These are phyloP conservation scores for Hylaea fasciaria DNA, from an alignment of 2,888 invertebrate genomes.

Conservation along the genomic window DNA sequence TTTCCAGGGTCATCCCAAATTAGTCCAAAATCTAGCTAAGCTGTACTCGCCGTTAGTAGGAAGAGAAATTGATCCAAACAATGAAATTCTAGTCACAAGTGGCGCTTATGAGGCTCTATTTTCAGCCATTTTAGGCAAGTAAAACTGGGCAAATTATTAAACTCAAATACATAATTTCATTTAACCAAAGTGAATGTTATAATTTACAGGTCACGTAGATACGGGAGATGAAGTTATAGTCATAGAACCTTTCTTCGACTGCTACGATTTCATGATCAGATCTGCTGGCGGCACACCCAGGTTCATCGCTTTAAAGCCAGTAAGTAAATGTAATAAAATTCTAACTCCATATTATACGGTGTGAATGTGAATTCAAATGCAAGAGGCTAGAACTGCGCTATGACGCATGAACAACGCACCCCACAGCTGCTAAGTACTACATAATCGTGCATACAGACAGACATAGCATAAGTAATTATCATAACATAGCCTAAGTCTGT, in stretches of 20 bases:
- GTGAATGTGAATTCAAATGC: no score
- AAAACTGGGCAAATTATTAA: no score
- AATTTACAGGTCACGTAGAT: conserved; percentile 89
- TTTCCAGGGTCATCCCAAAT: conserved; percentile 94
- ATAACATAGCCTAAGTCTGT: no score
- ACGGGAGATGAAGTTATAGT: conserved; percentile 96
- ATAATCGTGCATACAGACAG: background rate
- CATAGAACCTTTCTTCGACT: conserved; percentile 99
- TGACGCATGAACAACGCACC: no score
- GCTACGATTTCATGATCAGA: conserved; percentile 97
- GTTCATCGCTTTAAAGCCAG: conserved; percentile 94
- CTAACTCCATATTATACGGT: no score
- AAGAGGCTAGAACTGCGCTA: no score
- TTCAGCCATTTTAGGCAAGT: conserved; percentile 88
- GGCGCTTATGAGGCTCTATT: conserved; percentile 99
- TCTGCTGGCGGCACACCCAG: conserved; percentile 94
- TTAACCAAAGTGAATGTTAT: background rate
- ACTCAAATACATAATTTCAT: no score
- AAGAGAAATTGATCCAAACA: conserved; percentile 91
- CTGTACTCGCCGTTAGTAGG: conserved; percentile 92
- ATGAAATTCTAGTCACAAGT: conserved; percentile 94
- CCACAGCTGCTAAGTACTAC: background rate
- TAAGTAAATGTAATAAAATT: conserved; percentile 77
- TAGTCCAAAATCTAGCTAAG: conserved; percentile 93
- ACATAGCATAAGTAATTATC: background rate